Evolutionary conservation across 2,888 invertebrate species (phyloP).

Genomic region (Orchestes rusci): DNA sequence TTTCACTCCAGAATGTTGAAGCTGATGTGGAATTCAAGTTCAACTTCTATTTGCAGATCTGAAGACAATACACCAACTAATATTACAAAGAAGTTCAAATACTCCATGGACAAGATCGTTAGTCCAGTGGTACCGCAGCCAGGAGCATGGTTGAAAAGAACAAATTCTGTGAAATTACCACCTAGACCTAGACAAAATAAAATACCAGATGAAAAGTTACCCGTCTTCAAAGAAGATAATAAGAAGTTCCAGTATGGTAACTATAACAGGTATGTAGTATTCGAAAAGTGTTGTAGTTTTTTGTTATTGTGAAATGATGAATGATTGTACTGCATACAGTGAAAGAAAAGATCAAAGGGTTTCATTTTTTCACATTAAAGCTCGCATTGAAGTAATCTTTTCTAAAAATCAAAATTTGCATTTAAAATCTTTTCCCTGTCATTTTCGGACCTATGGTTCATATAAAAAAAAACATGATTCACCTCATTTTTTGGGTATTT

Average conservation of each 20-base stretch:
- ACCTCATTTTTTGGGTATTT: no score
- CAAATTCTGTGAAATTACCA: constrained; percentile 38
- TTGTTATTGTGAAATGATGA: no score
- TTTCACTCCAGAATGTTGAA: no score
- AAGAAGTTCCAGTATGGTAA: constrained; percentile 90
- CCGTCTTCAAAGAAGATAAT: constrained; percentile 68
- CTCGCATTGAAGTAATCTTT: no score
- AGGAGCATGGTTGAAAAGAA: constrained; percentile 68
- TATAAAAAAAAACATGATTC: no score
- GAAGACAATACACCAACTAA: constrained; percentile 39
- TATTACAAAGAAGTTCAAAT: constrained; percentile 56
- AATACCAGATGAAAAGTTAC: constrained; percentile 44
- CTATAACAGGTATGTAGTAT: constrained; percentile 65
- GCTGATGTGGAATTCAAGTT: no score
- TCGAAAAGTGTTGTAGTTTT: constrained; percentile 1
- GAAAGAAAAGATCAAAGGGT: no score
- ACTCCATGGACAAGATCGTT: constrained; percentile 80
- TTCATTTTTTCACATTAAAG: no score
- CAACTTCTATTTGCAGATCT: constrained; percentile 37
- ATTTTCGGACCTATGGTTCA: no score
- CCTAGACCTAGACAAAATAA: constrained; percentile 43
- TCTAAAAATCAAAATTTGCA: no score
- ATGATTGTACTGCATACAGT: no score
- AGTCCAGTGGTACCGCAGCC: constrained; percentile 89
- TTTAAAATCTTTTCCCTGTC: no score